phyloP scores from a whole-genome alignment of 1,140 invertebrate genomes.

The Dolichoris vasculosae region DNA sequence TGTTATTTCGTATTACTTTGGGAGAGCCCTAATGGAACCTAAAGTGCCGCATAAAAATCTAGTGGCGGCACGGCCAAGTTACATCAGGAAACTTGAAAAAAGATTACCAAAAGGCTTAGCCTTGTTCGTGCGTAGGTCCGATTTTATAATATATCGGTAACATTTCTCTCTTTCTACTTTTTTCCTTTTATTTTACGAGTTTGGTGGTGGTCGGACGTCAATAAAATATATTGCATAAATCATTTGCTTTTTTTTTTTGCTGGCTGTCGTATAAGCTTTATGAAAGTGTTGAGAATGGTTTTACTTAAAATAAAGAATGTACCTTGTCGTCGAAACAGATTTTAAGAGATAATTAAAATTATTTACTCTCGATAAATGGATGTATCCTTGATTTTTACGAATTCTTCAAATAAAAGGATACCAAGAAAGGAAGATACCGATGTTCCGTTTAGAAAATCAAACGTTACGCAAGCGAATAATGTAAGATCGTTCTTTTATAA shows the following conservation, averaged over 20 bases:
- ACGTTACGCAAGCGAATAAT: too few relatives aligned
- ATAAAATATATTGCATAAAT: constrained; percentile 44
- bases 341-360: constrained; percentile 35
- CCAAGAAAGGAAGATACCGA: background rate
- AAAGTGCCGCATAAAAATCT: constrained; percentile 70
- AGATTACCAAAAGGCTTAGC: background rate
- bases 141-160: constrained; percentile 21
- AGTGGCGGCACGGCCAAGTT: constrained; percentile 32
- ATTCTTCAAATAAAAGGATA: background rate
- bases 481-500: background rate
- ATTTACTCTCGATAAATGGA: constrained; percentile 16
- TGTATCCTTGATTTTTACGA: too few relatives aligned
- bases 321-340: constrained; percentile 9
- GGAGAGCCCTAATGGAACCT: constrained; percentile 61
- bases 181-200: constrained; percentile 26
- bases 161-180: background rate
- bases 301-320: constrained; percentile 19
- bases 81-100: constrained; percentile 8
- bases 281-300: constrained; percentile 2
- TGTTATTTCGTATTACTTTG: constrained; percentile 69
- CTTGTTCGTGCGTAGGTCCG: background rate
- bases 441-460: background rate
- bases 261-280: background rate
- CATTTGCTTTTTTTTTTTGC: constrained; percentile 12
- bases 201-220: background rate